Base-by-base conservation (phyloP, 2,888 invertebrate genomes). In the Troides helena region DNA sequence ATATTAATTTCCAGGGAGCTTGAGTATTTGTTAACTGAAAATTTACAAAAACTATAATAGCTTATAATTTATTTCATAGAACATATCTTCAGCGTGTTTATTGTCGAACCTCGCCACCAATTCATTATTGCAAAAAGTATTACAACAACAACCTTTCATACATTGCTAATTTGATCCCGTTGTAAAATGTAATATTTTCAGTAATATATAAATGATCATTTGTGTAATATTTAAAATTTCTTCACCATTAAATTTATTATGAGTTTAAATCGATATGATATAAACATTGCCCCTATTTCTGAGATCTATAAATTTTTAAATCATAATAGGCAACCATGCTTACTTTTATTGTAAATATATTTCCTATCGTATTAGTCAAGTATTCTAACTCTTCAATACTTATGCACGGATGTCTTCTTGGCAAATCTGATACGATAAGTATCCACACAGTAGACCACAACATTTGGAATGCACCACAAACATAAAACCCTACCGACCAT, bases 401-500 rank as follows among this genome's bases (percentile, higher is more conserved):
- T 69, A 96, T 96, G 57, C 91, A 93, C 0, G 89, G 89, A 78
- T 96, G 95, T 70, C 91, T 87, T 3, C 85, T 87, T 0, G 96
- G 96, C 59, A 90, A 93, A 80, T 96, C 95, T 0, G 93, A 92
- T 0, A 95, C 93, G 7, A 94, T 70, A 18, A 93, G 74, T 30
- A 94, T 90, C 94, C 95, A 96, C 0, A 93, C 70, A 0, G 88
- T 61, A 0, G 94, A 86, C 86, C 95, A 95, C 0, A 93, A 17
- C 0, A 93, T 78, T 78, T 94, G 93, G 8, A 93, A 76, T 0
- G 93, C 79, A 0, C 94, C 94, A 0, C 94, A 88, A n/a, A 94
- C 80, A 77, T 95, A 95, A 85, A 95, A 96, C 0, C 94, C 95
- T 80, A 93, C 90, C 3, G 93, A 92, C 96, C 96, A 96, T 61